Conservation (phyloP, 2,797 vertebrate genomes). For the Ctenopoma multispine region DNA sequence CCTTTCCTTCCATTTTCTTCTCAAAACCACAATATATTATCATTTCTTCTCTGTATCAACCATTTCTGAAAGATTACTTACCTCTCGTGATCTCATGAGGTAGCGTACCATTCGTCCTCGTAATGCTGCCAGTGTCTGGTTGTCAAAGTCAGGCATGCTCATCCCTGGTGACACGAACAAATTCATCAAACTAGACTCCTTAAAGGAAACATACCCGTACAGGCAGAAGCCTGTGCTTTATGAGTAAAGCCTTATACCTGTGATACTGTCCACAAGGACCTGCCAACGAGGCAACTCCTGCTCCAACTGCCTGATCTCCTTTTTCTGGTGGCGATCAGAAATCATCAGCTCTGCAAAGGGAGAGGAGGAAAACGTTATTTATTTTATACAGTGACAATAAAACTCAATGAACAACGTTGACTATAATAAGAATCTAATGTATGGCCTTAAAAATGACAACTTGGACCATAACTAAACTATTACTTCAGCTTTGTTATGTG, state of each 20-base stretch:
- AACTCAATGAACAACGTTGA: background rate
- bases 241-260: constrained; percentile 78
- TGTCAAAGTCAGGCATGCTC: constrained; percentile 97
- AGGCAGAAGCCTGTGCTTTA: background rate
- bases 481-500: background rate
- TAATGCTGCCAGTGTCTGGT: constrained; percentile 94
- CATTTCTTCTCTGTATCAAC: background rate
- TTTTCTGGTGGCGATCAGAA: constrained; percentile 94
- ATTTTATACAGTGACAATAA: background rate
- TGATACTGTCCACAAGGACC: constrained; percentile 95
- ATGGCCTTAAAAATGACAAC: background rate
- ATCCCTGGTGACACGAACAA: constrained; percentile 83
- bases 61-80: constrained; percentile 57
- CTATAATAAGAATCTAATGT: background rate
- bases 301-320: constrained; percentile 94
- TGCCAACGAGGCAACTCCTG: constrained; percentile 97
- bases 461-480: background rate
- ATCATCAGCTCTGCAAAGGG: constrained; percentile 89
- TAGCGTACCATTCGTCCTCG: constrained; percentile 97
- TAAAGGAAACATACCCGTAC: background rate
- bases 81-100: constrained; percentile 96
- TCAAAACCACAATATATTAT: background rate
- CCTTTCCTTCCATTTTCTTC: background rate
- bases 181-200: background rate
- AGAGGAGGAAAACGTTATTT: background rate